A percentile compares a stretch with the other conserved stretches of the same genome.
Conservation (phyloP, 2,888 invertebrate genomes). For the Papilio elwesi region DNA sequence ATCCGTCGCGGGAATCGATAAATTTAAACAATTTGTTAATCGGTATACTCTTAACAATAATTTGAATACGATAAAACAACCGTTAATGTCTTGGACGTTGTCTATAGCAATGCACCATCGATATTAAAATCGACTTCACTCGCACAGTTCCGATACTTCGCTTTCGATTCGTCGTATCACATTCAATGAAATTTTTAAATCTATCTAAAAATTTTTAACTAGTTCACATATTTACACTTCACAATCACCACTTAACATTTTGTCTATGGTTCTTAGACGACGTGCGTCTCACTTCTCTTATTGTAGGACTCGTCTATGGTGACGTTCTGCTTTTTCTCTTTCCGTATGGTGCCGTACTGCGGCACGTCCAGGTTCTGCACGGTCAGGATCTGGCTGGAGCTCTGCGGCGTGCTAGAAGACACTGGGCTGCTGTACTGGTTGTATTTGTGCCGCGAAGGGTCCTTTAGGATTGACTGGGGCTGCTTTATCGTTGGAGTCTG, state of each 20-base stretch:
- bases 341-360: constrained; percentile 81
- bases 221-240: constrained; percentile 69
- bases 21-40: constrained; percentile 44
- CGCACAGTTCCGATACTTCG: constrained; percentile 44
- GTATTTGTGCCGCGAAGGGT: constrained; percentile 85
- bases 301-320: constrained; percentile 79
- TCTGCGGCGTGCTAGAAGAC: constrained; percentile 75
- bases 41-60: constrained; percentile 24
- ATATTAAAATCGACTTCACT: constrained; percentile 51
- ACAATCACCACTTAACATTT: constrained; percentile 42
- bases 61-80: constrained; percentile 26
- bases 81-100: constrained; percentile 68
- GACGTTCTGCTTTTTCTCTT: constrained; percentile 81
- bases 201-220: constrained; percentile 74
- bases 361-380: constrained; percentile 84
- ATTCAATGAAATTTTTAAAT: constrained; percentile 72
- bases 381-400: constrained; percentile 83
- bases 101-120: constrained; percentile 50
- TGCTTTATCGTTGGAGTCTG: constrained; percentile 78
- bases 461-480: constrained; percentile 86
- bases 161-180: constrained; percentile 71
- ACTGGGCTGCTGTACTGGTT: constrained; percentile 80
- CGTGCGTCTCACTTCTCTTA: constrained; percentile 76
- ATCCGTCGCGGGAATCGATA: constrained; percentile 58
- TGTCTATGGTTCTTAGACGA: constrained; percentile 56